Base-by-base conservation (phyloP, 2,797 vertebrate genomes). In the Lagorchestes hirsutus region DNA sequence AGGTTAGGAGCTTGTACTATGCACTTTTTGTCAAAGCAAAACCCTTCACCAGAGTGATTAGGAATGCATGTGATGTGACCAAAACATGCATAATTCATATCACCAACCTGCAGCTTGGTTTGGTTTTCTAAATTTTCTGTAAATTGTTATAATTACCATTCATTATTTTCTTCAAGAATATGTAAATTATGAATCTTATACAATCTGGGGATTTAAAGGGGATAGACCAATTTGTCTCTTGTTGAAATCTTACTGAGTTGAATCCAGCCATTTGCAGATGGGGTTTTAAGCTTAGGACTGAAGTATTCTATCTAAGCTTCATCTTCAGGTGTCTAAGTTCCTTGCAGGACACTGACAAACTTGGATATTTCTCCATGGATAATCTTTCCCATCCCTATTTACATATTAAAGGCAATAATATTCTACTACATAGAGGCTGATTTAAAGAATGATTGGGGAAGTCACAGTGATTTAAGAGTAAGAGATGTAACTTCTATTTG, bases 121-220 rank as follows among this genome's bases (percentile, higher is more conserved):
- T 57, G 34, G 90, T 91, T 95, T 97, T 96, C 62, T 95, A 92
- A 55, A 92, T 74, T 93, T 90, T 90, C 56, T 31, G 18, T 59
- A 95, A 94, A 97, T 93, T 95, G 87, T 93, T 93, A 92, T 96
- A 91, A 95, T 96, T 95, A 93, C 90, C 31, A 57, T 91, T 92
- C 59, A 93, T 90, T 56, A 93, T 92, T 97, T 95, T 52, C 94
- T 95, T 95, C 91, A 90, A 6, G 46, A 91, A 34, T 14, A 92
- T 91, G 56, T 59, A 97, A 50, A 95, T 52, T 57, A 94, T 94
- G 54, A 90, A 28, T 91, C 54, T 67, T 90, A 93, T 54, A 58
- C 0, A 46, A 94, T 94, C 91, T 96, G 95, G 94, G 95, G 0
- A 0, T 57, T 46, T 9, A 94, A 93, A 0, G 67, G 28, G 93